Percentiles rank a stretch among this genome's conserved stretches.
Conservation (phyloP, 2,113 vertebrate genomes). For the Panurus biarmicus region DNA sequence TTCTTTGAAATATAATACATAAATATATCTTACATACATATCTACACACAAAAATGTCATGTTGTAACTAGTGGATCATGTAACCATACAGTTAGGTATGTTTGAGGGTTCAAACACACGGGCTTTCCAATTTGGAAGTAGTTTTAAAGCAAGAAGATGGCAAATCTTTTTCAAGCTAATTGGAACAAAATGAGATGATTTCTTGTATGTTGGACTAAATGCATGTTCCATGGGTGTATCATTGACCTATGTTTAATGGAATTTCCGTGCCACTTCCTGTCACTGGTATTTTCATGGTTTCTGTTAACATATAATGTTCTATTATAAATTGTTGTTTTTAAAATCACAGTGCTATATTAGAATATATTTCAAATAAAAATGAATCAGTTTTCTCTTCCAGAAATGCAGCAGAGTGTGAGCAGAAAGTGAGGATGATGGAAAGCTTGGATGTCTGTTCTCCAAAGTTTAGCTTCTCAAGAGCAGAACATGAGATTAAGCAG, state of each 20-base stretch:
- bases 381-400: slow-evolving; percentile 59
- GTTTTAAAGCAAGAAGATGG: background rate
- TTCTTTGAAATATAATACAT: background rate
- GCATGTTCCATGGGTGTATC: background rate
- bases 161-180: background rate
- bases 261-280: background rate
- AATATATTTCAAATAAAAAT: background rate
- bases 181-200: background rate
- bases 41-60: background rate
- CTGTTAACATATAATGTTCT: background rate
- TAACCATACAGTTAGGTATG: background rate
- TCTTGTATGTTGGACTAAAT: background rate
- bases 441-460: slow-evolving; percentile 86
- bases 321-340: background rate
- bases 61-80: background rate
- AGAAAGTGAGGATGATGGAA: slow-evolving; percentile 76
- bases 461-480: slow-evolving; percentile 80
- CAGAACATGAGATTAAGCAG: slow-evolving; percentile 74
- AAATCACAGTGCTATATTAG: background rate
- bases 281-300: background rate
- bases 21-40: background rate
- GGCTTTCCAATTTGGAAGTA: background rate
- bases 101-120: background rate
- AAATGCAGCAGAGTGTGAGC: slow-evolving; percentile 75
- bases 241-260: background rate